phyloP scores from a whole-genome alignment of 2,113 vertebrate genomes.

The Python bivittatus region DNA sequence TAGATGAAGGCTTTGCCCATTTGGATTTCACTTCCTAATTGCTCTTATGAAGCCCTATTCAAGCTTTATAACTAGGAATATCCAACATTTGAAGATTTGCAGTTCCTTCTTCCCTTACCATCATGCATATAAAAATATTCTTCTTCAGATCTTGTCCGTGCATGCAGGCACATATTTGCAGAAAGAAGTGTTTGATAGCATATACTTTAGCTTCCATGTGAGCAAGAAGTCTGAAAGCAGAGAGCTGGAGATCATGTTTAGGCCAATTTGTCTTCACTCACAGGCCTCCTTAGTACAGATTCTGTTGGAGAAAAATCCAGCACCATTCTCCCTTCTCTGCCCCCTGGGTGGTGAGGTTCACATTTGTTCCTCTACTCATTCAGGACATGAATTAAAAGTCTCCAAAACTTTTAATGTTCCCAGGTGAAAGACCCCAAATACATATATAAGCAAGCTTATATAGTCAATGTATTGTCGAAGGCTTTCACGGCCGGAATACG shows the following conservation, averaged over 20 bases:
- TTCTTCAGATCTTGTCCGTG: not conserved
- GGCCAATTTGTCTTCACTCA: not conserved
- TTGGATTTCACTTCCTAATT: not conserved
- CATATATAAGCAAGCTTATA: too few species aligned
- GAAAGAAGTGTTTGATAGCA: not conserved
- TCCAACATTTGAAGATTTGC: not conserved
- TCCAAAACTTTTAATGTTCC: not conserved
- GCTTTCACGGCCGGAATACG: too few species aligned
- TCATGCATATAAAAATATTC: not conserved
- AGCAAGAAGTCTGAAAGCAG: not conserved
- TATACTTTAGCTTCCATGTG: not conserved
- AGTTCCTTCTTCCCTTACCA: not conserved
- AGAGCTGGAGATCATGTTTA: not conserved
- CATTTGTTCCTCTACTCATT: not conserved
- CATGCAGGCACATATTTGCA: not conserved
- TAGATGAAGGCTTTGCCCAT: not conserved
- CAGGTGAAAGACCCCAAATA: too few species aligned
- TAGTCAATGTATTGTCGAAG: too few species aligned
- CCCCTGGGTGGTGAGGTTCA: not conserved
- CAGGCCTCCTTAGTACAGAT: not conserved
- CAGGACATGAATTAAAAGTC: not conserved
- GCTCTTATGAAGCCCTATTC: not conserved
- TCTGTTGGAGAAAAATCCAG: not conserved
- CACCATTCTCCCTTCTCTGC: not conserved
- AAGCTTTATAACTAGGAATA: not conserved